A percentile compares a stretch with the other conserved stretches of the same genome.
phyloP scores from a whole-genome alignment of 1,140 invertebrate species.

The Nasonia giraulti region DNA sequence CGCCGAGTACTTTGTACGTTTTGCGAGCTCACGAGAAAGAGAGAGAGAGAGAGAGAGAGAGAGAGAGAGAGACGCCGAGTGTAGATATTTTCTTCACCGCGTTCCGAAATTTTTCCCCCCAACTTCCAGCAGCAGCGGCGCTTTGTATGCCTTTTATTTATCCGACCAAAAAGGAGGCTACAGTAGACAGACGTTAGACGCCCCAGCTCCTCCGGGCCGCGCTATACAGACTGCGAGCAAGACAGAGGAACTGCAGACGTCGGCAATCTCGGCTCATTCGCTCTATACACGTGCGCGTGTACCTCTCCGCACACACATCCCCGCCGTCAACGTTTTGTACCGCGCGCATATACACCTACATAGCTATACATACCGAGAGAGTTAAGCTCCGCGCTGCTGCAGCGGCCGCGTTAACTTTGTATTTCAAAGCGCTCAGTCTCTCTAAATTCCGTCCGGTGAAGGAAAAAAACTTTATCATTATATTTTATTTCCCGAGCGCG shows the following conservation, averaged over 20 bases:
- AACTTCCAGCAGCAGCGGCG: neutral
- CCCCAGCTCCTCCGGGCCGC: neutral
- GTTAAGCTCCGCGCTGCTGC: neutral
- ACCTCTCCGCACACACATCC: neutral
- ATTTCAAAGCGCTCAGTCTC: conserved; percentile 6
- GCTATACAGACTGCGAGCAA: neutral
- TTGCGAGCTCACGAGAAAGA: neutral
- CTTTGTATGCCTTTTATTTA: conserved; percentile 50
- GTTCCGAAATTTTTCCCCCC: conserved; percentile 7
- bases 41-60: no score
- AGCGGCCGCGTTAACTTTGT: conserved; percentile 6
- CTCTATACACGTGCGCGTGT: neutral
- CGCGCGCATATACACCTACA: neutral
- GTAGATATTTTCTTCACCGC: conserved; percentile 35
- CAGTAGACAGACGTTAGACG: conserved; percentile 44
- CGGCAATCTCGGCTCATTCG: conserved; percentile 41
- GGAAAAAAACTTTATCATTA: neutral
- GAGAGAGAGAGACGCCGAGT: conserved; percentile 13
- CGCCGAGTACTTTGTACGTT: conserved; percentile 13
- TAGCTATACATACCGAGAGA: neutral
- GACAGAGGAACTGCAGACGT: conserved; percentile 30
- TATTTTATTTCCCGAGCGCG: neutral
- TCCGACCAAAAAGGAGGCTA: conserved; percentile 36
- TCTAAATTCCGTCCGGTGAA: neutral
- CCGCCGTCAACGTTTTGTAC: conserved; percentile 13